Evolutionary conservation across 2,113 vertebrate species (phyloP).

Genomic region (Pomatostomus ruficeps): DNA sequence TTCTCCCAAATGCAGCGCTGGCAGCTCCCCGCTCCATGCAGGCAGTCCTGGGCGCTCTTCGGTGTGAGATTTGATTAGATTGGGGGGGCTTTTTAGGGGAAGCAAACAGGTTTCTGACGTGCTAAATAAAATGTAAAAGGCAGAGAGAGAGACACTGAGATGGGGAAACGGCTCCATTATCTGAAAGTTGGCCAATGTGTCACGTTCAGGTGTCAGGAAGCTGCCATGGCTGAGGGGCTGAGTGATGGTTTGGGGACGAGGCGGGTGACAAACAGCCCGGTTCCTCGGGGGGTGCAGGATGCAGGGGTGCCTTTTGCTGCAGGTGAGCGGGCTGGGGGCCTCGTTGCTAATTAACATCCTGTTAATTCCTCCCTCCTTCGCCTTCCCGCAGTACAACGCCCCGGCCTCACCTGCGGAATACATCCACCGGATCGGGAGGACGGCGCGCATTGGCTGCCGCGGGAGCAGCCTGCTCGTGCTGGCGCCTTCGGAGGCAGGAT

Average conservation of each 20-base stretch:
- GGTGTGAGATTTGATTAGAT: neutral
- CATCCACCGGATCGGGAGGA: constrained; percentile 91
- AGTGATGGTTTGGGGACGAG: constrained; percentile 34
- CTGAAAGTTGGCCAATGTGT: constrained; percentile 68
- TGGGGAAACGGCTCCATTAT: constrained; percentile 37
- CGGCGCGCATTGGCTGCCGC: constrained; percentile 86
- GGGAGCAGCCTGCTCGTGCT: constrained; percentile 93
- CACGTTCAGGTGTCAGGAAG: constrained; percentile 48
- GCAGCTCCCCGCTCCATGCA: neutral
- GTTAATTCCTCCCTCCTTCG: constrained; percentile 49
- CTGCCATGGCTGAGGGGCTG: constrained; percentile 35
- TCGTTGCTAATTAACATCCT: constrained; percentile 64
- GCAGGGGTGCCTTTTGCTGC: constrained; percentile 20
- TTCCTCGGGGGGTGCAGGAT: neutral
- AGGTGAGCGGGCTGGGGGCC: neutral
- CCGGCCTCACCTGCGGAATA: constrained; percentile 85
- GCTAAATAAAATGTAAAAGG: constrained; percentile 55
- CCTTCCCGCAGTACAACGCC: constrained; percentile 79
- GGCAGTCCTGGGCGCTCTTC: neutral
- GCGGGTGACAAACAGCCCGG: neutral
- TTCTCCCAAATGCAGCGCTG: neutral
- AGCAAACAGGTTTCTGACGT: constrained; percentile 44
- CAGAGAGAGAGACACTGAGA: constrained; percentile 29
- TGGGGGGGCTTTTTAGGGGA: neutral
- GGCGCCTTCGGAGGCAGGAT: constrained; percentile 87